These are phyloP conservation scores for Alfaro cultratus DNA, from an alignment of 2,797 vertebrate genomes.

Conservation along the genomic window DNA sequence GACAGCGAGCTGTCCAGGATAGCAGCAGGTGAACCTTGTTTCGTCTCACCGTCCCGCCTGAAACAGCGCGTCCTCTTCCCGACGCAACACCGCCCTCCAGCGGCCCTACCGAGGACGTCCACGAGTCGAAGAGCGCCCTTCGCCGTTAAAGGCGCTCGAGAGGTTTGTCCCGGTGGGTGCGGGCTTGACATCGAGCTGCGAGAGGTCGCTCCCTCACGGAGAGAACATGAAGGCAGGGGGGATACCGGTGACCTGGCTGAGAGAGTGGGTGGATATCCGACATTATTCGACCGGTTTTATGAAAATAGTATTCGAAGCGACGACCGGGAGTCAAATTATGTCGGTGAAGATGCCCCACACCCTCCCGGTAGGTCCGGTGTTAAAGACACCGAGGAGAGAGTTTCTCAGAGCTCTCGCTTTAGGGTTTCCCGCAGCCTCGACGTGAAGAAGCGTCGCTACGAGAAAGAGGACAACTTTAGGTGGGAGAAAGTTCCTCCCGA, in stretches of 20 bases:
- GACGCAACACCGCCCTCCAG: slow-evolving; percentile 81
- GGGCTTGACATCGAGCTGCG: slow-evolving; percentile 46
- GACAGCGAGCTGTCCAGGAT: slow-evolving; percentile 64
- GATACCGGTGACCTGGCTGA: slow-evolving; percentile 6
- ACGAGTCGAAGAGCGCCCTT: slow-evolving; percentile 46
- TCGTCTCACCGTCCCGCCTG: slow-evolving; percentile 77
- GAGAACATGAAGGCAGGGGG: slow-evolving; percentile 18
- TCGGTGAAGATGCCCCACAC: background rate
- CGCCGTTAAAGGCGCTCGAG: slow-evolving; percentile 40
- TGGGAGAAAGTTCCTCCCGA: slow-evolving; percentile 29
- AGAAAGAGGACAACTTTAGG: slow-evolving; percentile 58
- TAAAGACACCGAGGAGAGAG: slow-evolving; percentile 22
- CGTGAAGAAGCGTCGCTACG: slow-evolving; percentile 33
- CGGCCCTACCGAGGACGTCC: slow-evolving; percentile 72
- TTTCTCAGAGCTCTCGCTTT: slow-evolving; percentile 21
- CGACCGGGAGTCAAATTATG: background rate
- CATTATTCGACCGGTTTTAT: background rate
- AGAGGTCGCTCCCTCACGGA: slow-evolving; percentile 27
- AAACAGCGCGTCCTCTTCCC: slow-evolving; percentile 64
- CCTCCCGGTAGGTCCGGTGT: slow-evolving; percentile 4
- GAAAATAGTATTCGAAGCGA: background rate
- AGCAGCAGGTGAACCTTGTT: slow-evolving; percentile 81
- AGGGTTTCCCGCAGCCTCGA: slow-evolving; percentile 62
- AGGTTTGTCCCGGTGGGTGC: slow-evolving; percentile 62
- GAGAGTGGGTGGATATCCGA: slow-evolving; percentile 15